Evolutionary conservation across 2,888 invertebrate species (phyloP).

Genomic region (Creontiades dilutus): DNA sequence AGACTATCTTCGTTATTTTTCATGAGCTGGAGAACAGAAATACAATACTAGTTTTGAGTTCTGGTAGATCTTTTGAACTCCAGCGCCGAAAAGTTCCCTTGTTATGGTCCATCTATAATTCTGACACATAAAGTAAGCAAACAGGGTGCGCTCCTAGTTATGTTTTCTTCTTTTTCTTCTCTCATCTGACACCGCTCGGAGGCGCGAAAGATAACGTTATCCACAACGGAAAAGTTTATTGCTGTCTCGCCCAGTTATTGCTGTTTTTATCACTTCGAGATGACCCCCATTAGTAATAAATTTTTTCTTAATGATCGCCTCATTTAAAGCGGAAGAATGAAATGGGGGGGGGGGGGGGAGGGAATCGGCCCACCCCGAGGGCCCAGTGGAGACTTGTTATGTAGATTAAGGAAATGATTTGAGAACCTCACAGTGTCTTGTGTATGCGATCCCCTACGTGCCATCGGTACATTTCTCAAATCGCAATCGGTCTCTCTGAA

Average conservation of each 20-base stretch:
- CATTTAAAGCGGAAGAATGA: background rate
- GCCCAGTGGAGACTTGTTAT: constrained; percentile 14
- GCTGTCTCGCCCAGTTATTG: background rate
- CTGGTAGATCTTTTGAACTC: background rate
- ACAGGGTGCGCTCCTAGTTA: background rate
- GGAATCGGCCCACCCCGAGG: constrained; percentile 18
- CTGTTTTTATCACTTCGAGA: constrained; percentile 33
- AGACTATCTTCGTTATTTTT: background rate
- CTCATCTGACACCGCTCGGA: background rate
- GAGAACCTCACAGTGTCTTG: constrained; percentile 10
- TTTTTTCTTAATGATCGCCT: background rate
- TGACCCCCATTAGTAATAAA: constrained; percentile 45
- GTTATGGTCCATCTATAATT: constrained; percentile 1
- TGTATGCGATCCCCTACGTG: background rate
- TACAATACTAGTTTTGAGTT: background rate
- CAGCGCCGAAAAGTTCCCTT: background rate
- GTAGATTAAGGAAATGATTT: constrained; percentile 30
- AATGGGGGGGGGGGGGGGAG: background rate
- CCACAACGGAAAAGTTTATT: constrained; percentile 6
- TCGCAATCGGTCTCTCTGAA: background rate
- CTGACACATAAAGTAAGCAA: constrained; percentile 10
- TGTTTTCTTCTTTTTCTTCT: background rate
- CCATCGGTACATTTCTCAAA: constrained; percentile 7
- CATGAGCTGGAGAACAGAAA: background rate
- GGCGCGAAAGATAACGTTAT: constrained; percentile 40